A percentile compares a stretch with the other conserved stretches of the same genome.
Evolutionary conservation across 2,888 invertebrate species (phyloP).

Genomic region (Agriopis leucophaearia): DNA sequence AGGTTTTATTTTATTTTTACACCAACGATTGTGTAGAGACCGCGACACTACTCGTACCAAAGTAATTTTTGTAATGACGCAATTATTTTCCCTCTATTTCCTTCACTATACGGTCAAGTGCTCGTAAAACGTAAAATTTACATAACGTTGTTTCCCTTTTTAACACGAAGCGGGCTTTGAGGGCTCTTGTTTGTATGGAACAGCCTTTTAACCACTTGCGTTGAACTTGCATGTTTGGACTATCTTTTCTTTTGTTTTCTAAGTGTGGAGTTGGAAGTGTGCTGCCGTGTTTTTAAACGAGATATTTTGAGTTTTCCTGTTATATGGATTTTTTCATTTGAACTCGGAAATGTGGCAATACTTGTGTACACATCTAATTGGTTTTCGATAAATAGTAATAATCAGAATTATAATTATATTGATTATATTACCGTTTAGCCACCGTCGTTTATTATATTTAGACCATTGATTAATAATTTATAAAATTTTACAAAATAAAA

Average conservation of each 20-base stretch:
- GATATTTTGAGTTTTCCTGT: not conserved
- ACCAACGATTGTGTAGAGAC: conserved; percentile 55
- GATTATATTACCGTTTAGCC: too few relatives aligned
- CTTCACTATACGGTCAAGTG: conserved; percentile 68
- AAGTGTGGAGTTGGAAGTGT: conserved; percentile 27
- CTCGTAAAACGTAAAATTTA: conserved; percentile 59
- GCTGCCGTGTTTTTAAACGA: conserved; percentile 29
- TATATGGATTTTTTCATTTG: not conserved
- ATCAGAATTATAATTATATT: too few relatives aligned
- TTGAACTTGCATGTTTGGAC: conserved; percentile 48
- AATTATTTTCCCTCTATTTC: conserved; percentile 70
- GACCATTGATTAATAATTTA: too few relatives aligned
- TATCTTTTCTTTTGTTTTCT: conserved; percentile 46
- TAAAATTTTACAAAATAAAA: too few relatives aligned
- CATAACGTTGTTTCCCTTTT: conserved; percentile 61
- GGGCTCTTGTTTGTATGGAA: conserved; percentile 54
- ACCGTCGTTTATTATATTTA: too few relatives aligned
- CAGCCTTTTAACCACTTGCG: conserved; percentile 44
- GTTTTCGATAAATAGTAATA: too few relatives aligned
- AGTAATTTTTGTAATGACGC: conserved; percentile 74
- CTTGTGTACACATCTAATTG: too few relatives aligned
- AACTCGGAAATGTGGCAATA: not conserved
- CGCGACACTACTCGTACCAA: conserved; percentile 54
- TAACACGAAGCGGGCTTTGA: conserved; percentile 44
- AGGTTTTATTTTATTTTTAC: conserved; percentile 50